Conservation (phyloP, 2,113 vertebrate species). For the Vulpes vulpes region DNA sequence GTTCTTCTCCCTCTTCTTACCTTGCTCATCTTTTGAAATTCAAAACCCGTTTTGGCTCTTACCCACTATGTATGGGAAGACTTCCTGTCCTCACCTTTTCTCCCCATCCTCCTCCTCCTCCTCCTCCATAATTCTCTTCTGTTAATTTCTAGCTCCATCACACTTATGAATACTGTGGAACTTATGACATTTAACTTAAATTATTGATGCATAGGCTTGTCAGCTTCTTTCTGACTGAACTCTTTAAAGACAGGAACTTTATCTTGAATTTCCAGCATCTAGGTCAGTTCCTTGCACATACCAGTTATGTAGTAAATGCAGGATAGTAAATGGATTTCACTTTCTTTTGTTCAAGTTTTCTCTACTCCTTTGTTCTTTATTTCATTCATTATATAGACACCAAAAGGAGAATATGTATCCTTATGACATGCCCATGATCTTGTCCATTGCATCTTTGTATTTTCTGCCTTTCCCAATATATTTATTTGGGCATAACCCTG, state of each 20-base stretch:
- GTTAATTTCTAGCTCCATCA: not conserved
- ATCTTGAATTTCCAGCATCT: not conserved
- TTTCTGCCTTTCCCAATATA: not conserved
- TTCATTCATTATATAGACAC: not conserved
- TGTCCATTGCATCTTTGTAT: not conserved
- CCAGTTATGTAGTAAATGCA: not conserved
- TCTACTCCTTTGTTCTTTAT: not conserved
- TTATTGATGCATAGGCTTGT: not conserved
- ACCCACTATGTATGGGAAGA: not conserved
- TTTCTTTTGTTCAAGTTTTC: not conserved
- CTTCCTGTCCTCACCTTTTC: not conserved
- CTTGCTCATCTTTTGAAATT: not conserved
- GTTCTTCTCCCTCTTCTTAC: not conserved
- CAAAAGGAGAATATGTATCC: not conserved
- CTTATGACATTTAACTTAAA: not conserved
- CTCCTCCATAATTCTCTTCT: not conserved
- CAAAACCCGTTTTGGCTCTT: not conserved
- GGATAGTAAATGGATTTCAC: not conserved
- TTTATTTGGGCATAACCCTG: not conserved
- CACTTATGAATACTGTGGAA: not conserved
- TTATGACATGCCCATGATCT: not conserved
- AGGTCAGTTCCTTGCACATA: not conserved
- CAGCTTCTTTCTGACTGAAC: not conserved
- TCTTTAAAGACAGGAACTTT: not conserved
- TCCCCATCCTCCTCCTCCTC: not conserved